These are phyloP conservation scores for Drosophila yakuba DNA, from an alignment of 1,140 invertebrate genomes.

Conservation along the genomic window DNA sequence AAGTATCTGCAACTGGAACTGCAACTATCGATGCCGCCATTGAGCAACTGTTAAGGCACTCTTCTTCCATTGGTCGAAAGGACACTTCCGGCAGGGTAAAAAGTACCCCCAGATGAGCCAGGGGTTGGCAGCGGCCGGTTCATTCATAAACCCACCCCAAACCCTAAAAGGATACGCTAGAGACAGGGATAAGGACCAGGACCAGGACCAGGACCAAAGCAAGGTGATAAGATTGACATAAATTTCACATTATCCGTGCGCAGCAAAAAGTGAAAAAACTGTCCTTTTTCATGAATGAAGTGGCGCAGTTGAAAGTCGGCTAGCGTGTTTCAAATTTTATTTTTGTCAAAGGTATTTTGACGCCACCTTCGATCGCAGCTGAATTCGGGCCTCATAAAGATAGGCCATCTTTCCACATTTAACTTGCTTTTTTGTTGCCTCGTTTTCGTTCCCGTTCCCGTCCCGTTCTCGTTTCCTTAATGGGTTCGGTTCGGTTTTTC, in stretches of 20 bases:
- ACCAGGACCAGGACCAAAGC: conserved; percentile 24
- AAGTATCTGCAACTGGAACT: conserved; percentile 66
- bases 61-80: conserved; percentile 56
- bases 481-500: conserved; percentile 34
- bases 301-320: conserved; percentile 27
- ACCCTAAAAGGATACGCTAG: conserved; percentile 38
- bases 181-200: conserved; percentile 7
- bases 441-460: conserved; percentile 17
- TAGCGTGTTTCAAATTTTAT: conserved; percentile 19
- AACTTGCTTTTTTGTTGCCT: conserved; percentile 34
- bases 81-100: conserved; percentile 46
- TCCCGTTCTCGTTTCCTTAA: conserved; percentile 41
- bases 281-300: conserved; percentile 72
- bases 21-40: conserved; percentile 73
- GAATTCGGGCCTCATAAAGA: conserved; percentile 73
- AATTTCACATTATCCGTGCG: conserved; percentile 70
- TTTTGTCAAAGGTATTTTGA: conserved; percentile 72
- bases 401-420: conserved; percentile 78
- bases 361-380: conserved; percentile 69
- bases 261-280: conserved; percentile 5
- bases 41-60: conserved; percentile 62
- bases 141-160: conserved; percentile 67
- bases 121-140: conserved; percentile 40
- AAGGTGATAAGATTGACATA: conserved; percentile 79
- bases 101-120: conserved; percentile 38